A percentile compares a stretch with the other conserved stretches of the same genome.
Evolutionary conservation across 2,888 invertebrate species (phyloP).

Genomic region (Cerastis leucographa): DNA sequence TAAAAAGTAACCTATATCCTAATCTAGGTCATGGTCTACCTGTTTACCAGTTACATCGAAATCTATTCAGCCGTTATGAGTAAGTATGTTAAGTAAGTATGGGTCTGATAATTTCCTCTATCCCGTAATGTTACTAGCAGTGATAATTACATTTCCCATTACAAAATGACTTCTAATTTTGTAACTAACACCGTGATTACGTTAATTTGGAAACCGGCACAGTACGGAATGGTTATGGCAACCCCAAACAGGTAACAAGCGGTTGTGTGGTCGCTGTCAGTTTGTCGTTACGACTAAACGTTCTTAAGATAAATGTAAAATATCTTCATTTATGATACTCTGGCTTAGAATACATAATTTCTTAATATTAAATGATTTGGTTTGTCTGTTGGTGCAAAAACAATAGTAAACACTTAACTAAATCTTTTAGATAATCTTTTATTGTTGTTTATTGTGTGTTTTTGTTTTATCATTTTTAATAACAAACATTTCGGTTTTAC

Average conservation of each 20-base stretch:
- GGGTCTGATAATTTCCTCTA: neutral
- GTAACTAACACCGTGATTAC: slow-evolving; percentile 12
- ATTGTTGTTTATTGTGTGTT: too few relatives aligned
- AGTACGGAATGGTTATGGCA: slow-evolving; percentile 25
- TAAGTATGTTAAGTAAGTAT: neutral
- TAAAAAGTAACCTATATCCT: neutral
- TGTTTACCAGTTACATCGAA: neutral
- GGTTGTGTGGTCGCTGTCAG: slow-evolving; percentile 13
- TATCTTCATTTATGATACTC: neutral
- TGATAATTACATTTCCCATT: slow-evolving; percentile 21
- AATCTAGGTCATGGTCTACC: neutral
- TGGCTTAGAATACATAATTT: neutral
- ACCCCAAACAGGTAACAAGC: slow-evolving; percentile 22
- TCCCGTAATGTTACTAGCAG: neutral
- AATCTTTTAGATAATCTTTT: neutral
- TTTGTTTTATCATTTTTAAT: neutral
- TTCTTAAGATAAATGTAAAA: slow-evolving; percentile 1
- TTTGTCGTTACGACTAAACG: slow-evolving; percentile 1
- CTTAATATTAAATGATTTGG: neutral
- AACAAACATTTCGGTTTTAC: too few relatives aligned
- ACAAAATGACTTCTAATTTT: slow-evolving; percentile 35
- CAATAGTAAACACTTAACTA: neutral
- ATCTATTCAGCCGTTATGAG: neutral
- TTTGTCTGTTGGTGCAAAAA: neutral
- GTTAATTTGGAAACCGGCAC: slow-evolving; percentile 20